phyloP scores from a whole-genome alignment of 2,113 vertebrate species.

The Lepus timidus region DNA sequence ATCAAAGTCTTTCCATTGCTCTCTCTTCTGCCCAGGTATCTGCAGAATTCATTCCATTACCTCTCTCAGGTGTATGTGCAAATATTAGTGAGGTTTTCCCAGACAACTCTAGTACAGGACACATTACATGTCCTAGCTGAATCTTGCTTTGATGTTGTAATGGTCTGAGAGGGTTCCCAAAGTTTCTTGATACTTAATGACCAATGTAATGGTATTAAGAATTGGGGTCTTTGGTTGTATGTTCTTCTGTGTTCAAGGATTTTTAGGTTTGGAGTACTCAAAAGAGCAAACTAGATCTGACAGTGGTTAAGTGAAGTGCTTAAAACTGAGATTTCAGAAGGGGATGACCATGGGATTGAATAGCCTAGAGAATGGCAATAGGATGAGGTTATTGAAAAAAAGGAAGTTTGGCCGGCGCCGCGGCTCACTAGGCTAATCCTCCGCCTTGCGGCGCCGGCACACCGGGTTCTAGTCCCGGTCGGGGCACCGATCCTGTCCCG shows the following conservation, averaged over 20 bases:
- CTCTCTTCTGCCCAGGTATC: background rate
- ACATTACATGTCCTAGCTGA: background rate
- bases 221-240: background rate
- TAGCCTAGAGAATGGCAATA: background rate
- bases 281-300: background rate
- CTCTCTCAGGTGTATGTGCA: background rate
- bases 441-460: no score
- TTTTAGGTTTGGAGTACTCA: background rate
- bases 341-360: background rate
- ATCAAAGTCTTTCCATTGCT: background rate
- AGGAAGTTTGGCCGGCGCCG: no score
- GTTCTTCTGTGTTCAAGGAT: background rate
- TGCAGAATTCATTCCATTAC: background rate
- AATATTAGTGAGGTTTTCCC: background rate
- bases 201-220: background rate
- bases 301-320: background rate
- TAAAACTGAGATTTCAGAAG: background rate
- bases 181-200: background rate
- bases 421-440: no score
- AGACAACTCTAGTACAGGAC: background rate
- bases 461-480: no score
- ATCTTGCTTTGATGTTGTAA: background rate
- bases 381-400: background rate
- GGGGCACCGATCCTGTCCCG: no score
- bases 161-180: background rate